Evolutionary conservation across 2,888 invertebrate species (phyloP).

Genomic region (Apoda limacodes): DNA sequence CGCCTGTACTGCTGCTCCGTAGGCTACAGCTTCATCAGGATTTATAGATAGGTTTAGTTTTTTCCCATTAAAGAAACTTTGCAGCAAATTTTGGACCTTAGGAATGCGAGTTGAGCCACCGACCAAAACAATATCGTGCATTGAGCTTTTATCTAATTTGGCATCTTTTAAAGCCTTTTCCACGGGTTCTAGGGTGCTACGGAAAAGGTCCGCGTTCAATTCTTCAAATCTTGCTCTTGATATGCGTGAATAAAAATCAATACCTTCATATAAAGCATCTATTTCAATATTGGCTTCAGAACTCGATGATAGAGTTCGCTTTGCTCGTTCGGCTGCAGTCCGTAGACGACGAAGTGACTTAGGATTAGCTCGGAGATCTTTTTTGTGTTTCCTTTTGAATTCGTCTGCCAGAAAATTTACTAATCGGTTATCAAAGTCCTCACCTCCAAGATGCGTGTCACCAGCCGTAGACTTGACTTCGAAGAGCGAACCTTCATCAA

Average conservation of each 20-base stretch:
- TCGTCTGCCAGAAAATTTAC: conserved; percentile 76
- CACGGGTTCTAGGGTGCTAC: conserved; percentile 78
- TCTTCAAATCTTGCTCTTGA: conserved; percentile 83
- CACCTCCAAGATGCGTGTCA: conserved; percentile 88
- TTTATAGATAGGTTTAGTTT: conserved; percentile 79
- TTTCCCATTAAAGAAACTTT: conserved; percentile 81
- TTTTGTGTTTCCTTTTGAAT: conserved; percentile 77
- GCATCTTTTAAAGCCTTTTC: conserved; percentile 83
- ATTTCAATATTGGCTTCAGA: conserved; percentile 81
- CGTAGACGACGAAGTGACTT: conserved; percentile 76
- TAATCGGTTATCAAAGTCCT: conserved; percentile 74
- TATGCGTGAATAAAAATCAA: conserved; percentile 76
- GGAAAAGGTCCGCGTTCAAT: conserved; percentile 77
- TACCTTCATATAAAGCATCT: conserved; percentile 79
- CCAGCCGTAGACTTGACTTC: conserved; percentile 88
- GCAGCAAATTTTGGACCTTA: conserved; percentile 79
- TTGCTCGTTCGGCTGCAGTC: conserved; percentile 82
- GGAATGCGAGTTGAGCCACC: conserved; percentile 87
- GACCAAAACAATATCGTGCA: conserved; percentile 84
- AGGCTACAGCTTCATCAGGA: conserved; percentile 85
- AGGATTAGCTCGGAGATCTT: conserved; percentile 74
- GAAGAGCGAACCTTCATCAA: conserved; percentile 81
- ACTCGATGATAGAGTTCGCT: conserved; percentile 80
- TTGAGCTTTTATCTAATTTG: conserved; percentile 77
- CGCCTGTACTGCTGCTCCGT: conserved; percentile 81